These are phyloP conservation scores for Entomyzon cyanotis DNA, from an alignment of 2,113 vertebrate species.

Conservation along the genomic window DNA sequence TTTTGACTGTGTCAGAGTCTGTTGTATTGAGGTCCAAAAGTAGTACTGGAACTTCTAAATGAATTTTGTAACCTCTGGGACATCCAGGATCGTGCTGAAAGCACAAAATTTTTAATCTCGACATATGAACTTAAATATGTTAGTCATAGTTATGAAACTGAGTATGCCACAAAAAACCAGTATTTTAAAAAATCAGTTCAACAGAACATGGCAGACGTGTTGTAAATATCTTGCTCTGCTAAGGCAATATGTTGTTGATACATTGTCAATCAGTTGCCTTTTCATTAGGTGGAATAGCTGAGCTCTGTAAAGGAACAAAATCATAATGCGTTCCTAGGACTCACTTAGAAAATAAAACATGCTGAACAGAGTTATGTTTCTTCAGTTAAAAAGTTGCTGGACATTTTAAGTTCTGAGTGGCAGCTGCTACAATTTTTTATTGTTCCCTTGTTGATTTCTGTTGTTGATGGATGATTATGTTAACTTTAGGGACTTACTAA, in stretches of 20 bases:
- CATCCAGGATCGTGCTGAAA: background rate
- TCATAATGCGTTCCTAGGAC: background rate
- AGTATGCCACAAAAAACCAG: background rate
- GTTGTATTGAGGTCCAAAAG: background rate
- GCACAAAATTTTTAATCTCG: background rate
- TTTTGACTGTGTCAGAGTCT: background rate
- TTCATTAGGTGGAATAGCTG: background rate
- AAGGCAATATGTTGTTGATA: background rate
- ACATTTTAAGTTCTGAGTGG: background rate
- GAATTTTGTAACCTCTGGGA: background rate
- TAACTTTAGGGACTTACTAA: background rate
- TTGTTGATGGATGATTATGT: background rate
- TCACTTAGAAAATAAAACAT: background rate
- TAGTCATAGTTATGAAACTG: background rate
- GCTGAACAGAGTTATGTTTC: background rate
- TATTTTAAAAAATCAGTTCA: background rate
- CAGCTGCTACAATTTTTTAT: background rate
- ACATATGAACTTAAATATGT: accelerated
- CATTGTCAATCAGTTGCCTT: background rate
- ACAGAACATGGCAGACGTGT: background rate
- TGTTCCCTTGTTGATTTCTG: background rate
- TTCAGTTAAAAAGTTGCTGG: background rate
- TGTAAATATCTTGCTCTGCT: background rate
- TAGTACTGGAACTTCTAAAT: background rate
- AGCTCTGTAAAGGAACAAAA: background rate